These are phyloP conservation scores for Oryzias dopingdopingensis DNA, from an alignment of 2,797 vertebrate genomes.

Conservation along the genomic window DNA sequence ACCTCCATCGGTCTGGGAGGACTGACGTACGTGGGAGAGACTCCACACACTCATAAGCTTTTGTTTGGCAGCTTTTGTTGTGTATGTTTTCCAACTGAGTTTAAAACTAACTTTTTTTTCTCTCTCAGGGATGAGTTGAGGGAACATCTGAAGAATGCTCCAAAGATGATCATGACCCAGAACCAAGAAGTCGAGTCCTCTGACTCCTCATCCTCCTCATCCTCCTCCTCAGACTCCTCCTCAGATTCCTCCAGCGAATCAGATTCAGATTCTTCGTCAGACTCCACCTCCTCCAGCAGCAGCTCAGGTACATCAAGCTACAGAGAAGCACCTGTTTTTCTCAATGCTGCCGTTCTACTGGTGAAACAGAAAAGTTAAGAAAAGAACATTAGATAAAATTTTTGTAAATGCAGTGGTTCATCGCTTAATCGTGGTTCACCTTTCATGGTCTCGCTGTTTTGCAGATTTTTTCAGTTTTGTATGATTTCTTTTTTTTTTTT, in stretches of 20 bases:
- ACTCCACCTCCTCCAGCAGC: constrained; percentile 56
- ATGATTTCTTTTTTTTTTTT: too few species aligned
- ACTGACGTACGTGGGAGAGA: constrained; percentile 84
- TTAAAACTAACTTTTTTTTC: neutral
- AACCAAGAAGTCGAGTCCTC: constrained; percentile 92
- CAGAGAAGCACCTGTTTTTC: neutral
- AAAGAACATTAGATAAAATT: too few species aligned
- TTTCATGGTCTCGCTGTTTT: too few species aligned
- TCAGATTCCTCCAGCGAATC: constrained; percentile 76
- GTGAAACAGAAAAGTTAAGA: too few species aligned
- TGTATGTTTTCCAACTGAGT: neutral
- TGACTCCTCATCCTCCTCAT: constrained; percentile 78
- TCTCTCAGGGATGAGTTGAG: constrained; percentile 88
- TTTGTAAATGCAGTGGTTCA: too few species aligned
- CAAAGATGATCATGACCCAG: constrained; percentile 96
- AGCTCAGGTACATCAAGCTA: constrained; percentile 57
- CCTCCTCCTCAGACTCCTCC: constrained; percentile 83
- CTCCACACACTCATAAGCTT: neutral
- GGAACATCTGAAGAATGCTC: constrained; percentile 96
- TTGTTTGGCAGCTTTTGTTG: too few species aligned
- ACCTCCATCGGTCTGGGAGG: constrained; percentile 98
- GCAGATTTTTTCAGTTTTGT: too few species aligned
- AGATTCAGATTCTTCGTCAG: constrained; percentile 62
- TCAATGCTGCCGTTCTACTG: neutral
- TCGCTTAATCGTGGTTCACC: too few species aligned